A percentile compares a stretch with the other conserved stretches of the same genome.
phyloP scores from a whole-genome alignment of 2,113 vertebrate species.

The Catharus fuscescens region DNA sequence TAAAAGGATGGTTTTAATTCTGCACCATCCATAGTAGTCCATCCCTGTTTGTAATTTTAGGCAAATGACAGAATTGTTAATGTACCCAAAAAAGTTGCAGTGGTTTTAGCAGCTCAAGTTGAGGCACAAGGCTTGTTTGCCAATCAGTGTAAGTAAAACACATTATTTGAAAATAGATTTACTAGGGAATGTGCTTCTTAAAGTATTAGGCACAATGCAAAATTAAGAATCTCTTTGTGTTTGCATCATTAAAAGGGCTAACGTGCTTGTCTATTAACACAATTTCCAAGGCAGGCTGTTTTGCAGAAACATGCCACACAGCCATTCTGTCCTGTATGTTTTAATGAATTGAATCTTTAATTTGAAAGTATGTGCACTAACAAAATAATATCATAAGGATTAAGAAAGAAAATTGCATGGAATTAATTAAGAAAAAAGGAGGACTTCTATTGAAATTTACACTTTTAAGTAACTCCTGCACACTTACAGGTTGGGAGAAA shows the following conservation, averaged over 20 bases:
- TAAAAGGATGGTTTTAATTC: neutral
- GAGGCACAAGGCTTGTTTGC: neutral
- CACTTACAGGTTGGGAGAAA: neutral
- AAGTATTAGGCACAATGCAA: neutral
- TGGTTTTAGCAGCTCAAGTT: neutral
- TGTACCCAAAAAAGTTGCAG: neutral
- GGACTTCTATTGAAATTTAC: neutral
- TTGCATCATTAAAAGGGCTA: neutral
- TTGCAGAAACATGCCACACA: neutral
- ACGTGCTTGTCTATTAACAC: neutral
- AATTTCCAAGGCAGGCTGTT: neutral
- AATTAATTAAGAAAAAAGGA: neutral
- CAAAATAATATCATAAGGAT: neutral
- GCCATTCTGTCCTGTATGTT: neutral
- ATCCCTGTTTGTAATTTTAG: neutral
- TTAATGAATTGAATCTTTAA: neutral
- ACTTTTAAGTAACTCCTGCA: neutral
- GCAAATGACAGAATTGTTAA: neutral
- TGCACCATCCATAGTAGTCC: neutral
- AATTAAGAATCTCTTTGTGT: neutral
- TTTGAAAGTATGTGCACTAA: neutral
- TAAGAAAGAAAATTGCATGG: neutral
- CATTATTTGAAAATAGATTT: neutral
- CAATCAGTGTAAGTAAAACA: neutral
- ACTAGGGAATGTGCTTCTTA: neutral